Conservation (phyloP, 2,888 invertebrate species). For the Erebia aethiops region DNA sequence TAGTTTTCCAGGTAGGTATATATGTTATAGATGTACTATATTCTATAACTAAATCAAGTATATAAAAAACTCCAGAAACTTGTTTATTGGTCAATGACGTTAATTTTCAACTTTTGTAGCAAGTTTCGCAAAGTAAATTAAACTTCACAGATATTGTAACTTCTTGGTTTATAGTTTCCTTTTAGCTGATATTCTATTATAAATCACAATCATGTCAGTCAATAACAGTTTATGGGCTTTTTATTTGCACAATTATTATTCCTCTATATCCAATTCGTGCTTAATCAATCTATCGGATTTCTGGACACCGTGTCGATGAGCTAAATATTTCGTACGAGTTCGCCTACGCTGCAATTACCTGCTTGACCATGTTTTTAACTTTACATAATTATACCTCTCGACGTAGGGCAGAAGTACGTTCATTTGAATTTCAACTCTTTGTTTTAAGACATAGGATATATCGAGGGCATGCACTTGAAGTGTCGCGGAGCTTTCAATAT, state of each 20-base stretch:
- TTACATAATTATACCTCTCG: slow-evolving; percentile 51
- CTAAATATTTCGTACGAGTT: slow-evolving; percentile 54
- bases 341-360: slow-evolving; percentile 66
- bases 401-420: slow-evolving; percentile 40
- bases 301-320: slow-evolving; percentile 55
- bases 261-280: slow-evolving; percentile 1
- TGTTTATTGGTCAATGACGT: neutral
- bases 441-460: slow-evolving; percentile 35
- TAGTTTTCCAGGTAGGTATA: neutral
- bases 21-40: too few species aligned
- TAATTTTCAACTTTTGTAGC: neutral
- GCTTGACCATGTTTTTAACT: slow-evolving; percentile 52
- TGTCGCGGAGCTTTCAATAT: slow-evolving; percentile 43
- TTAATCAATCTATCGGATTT: slow-evolving; percentile 48
- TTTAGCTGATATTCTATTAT: slow-evolving; percentile 1
- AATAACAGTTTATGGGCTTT: slow-evolving; percentile 12
- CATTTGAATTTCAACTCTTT: slow-evolving; percentile 18
- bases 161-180: slow-evolving; percentile 8
- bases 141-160: neutral
- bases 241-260: neutral
- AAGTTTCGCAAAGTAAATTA: slow-evolving; percentile 1
- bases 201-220: slow-evolving; percentile 20
- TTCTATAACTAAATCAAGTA: neutral
- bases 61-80: neutral
- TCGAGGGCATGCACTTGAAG: slow-evolving; percentile 34